Evolutionary conservation across 2,888 invertebrate species (phyloP).

Genomic region (Leptinotarsa juncta): DNA sequence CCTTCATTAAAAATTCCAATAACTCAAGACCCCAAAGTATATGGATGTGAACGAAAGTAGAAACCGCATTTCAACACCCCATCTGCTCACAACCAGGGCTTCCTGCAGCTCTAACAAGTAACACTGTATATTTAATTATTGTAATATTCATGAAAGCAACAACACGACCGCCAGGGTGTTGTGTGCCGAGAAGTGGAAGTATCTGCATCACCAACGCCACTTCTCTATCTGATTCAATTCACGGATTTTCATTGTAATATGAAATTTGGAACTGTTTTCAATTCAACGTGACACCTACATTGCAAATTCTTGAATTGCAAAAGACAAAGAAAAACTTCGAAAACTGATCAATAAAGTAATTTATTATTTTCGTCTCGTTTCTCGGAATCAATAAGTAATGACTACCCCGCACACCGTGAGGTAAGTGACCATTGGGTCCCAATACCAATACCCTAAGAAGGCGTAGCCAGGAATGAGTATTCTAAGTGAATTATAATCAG

Average conservation of each 20-base stretch:
- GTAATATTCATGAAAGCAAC: constrained; percentile 65
- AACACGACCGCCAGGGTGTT: constrained; percentile 51
- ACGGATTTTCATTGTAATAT: constrained; percentile 58
- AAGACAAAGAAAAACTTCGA: too few relatives aligned
- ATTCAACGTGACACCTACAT: constrained; percentile 24
- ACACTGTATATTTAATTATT: constrained; percentile 66
- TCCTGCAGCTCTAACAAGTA: constrained; percentile 52
- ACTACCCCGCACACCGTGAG: too few relatives aligned
- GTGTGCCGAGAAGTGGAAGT: constrained; percentile 42
- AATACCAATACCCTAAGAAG: too few relatives aligned
- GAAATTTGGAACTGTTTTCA: constrained; percentile 54
- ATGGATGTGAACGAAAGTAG: constrained; percentile 15
- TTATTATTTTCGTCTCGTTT: too few relatives aligned
- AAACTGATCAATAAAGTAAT: too few relatives aligned
- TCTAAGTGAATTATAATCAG: too few relatives aligned
- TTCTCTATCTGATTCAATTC: constrained; percentile 58
- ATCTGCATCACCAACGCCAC: constrained; percentile 59
- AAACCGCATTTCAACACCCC: constrained; percentile 25
- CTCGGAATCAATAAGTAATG: too few relatives aligned
- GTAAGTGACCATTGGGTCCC: too few relatives aligned
- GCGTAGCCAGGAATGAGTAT: too few relatives aligned
- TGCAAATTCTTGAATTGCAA: too few relatives aligned
- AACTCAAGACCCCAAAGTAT: constrained; percentile 9
- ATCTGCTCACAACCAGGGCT: not conserved
- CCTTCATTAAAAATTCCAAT: constrained; percentile 19